Evolutionary conservation across 1,140 invertebrate species (phyloP).

Genomic region (Trinorchestia longiramus): DNA sequence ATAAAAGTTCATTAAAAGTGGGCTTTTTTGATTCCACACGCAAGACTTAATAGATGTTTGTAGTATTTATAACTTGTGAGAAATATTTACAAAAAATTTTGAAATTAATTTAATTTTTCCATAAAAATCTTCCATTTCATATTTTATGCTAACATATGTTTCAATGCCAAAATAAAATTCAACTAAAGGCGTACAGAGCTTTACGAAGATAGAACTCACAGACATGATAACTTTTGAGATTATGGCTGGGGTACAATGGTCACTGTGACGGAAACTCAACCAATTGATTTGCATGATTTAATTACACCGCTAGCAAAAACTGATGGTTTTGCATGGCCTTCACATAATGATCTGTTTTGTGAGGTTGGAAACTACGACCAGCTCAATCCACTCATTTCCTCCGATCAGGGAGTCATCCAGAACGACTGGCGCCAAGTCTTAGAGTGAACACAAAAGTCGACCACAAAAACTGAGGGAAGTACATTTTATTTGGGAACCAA

Average conservation of each 20-base stretch:
- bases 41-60: too few relatives aligned
- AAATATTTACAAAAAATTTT: too few relatives aligned
- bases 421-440: not conserved
- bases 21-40: too few relatives aligned
- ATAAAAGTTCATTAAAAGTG: too few relatives aligned
- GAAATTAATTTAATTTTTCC: too few relatives aligned
- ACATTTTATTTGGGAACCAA: not conserved
- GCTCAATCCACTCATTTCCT: not conserved
- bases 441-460: not conserved
- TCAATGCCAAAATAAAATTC: too few relatives aligned
- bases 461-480: not conserved
- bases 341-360: not conserved
- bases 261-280: not conserved
- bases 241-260: not conserved
- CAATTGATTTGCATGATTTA: not conserved
- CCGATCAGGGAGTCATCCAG: not conserved
- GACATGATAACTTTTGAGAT: too few relatives aligned
- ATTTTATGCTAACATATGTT: too few relatives aligned
- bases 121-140: too few relatives aligned
- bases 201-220: too few relatives aligned
- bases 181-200: too few relatives aligned
- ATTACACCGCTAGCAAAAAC: not conserved
- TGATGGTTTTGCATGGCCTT: not conserved
- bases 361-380: not conserved
- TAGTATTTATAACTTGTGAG: too few relatives aligned